A percentile compares a stretch with the other conserved stretches of the same genome.
Evolutionary conservation across 1,140 invertebrate genomes (phyloP).

Genomic region (Drosophila malerkotliana): DNA sequence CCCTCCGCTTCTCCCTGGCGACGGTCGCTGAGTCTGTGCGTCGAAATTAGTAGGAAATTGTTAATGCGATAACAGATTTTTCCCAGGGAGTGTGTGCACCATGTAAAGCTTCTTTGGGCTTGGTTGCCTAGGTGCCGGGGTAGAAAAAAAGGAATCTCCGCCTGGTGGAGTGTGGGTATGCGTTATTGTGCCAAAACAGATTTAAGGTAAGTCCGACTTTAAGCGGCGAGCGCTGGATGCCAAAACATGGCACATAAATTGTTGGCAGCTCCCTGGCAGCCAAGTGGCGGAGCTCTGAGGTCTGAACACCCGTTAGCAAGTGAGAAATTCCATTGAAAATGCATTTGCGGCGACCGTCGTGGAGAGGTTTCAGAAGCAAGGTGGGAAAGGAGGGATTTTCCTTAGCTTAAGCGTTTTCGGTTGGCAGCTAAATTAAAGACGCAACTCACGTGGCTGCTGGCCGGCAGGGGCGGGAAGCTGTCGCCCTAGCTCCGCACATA

Average conservation of each 20-base stretch:
- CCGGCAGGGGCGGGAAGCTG: constrained; percentile 30
- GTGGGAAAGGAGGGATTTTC: neutral
- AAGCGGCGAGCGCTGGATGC: constrained; percentile 12
- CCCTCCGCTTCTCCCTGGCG: constrained; percentile 4
- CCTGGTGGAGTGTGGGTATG: constrained; percentile 25
- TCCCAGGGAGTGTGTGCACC: constrained; percentile 27
- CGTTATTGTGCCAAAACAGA: constrained; percentile 62
- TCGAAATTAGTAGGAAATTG: constrained; percentile 77
- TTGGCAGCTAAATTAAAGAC: constrained; percentile 75
- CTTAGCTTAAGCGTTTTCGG: constrained; percentile 27
- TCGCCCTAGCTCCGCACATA: constrained; percentile 58
- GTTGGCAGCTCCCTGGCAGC: constrained; percentile 30
- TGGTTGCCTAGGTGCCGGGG: constrained; percentile 31
- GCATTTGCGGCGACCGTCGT: constrained; percentile 64
- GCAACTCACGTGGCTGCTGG: constrained; percentile 60
- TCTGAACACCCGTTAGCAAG: constrained; percentile 42
- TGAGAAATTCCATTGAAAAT: constrained; percentile 78
- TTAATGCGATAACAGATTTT: constrained; percentile 80
- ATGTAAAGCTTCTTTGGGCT: constrained; percentile 50
- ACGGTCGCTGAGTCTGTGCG: constrained; percentile 26
- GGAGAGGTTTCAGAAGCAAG: constrained; percentile 1
- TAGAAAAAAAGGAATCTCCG: constrained; percentile 7
- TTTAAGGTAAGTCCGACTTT: constrained; percentile 57
- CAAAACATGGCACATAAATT: constrained; percentile 67
- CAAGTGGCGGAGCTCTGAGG: constrained; percentile 36